Base-by-base conservation (phyloP, 2,888 invertebrate species). In the Drosophila prolongata region DNA sequence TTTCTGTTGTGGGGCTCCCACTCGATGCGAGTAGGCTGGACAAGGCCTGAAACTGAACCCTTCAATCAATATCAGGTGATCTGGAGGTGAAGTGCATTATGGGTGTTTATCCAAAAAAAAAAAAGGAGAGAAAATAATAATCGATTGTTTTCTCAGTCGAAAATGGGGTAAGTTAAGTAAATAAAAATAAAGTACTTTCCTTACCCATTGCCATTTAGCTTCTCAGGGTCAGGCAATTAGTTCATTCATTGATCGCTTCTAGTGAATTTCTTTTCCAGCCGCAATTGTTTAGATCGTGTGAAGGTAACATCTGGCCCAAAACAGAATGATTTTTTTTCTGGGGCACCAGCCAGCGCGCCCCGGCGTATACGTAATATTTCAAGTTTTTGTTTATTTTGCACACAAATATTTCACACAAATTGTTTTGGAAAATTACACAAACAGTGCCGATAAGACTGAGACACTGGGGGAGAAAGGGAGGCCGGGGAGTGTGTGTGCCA, bases 321-420 rank as follows among this genome's bases (percentile, higher is more conserved):
- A 49, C 61, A 27, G 24, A 47, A 42, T n/a, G 34, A 8, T n/a
- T 35, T 16, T 56, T 67, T 56, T 67, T 67, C 56, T 71, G 71
- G 71, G 52, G 50, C 70, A 72, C 34, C 34, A 40, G 46, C 8
- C 14, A 47, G 30, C 65, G 64, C 50, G 64, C 55, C 55, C 64
- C 73, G 75, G 70, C 53, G 49, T 52, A 59, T 78, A 61, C 46
- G 53, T 78, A 65, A 38, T 50, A 50, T 68, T 40, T 69, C 53
- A 47, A 35, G 38, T 49, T 30, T 62, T 57, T 62, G 66, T 77
- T 71, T 64, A 60, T 35, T 69, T 87, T 67, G 67, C 66, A 52
- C 54, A 72, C 76, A 56, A 61, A 42, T 16, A 30, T 55, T 49
- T 62, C 53, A 59, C 16, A 61, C 19, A 54, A 62, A 55, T 61